phyloP scores from a whole-genome alignment of 2,888 invertebrate genomes.

The Agrilus biguttatus region DNA sequence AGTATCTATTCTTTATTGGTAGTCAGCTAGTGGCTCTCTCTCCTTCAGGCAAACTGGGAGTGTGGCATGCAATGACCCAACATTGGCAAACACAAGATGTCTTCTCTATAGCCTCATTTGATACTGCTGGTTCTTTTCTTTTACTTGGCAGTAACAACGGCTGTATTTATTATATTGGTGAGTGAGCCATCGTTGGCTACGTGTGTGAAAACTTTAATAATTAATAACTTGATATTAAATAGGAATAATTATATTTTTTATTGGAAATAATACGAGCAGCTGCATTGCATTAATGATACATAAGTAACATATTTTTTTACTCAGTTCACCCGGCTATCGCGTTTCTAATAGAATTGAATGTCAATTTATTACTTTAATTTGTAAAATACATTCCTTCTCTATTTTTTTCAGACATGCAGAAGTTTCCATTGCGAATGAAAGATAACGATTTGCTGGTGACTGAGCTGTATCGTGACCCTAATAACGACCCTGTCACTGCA shows the following conservation, averaged over 20 bases:
- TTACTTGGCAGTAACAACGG: slow-evolving; percentile 92
- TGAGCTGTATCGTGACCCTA: slow-evolving; percentile 88
- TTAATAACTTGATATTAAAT: too few species aligned
- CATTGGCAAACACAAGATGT: slow-evolving; percentile 98
- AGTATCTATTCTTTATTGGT: slow-evolving; percentile 94
- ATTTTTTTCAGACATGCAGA: slow-evolving; percentile 81
- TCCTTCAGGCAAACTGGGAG: slow-evolving; percentile 84
- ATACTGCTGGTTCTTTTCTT: slow-evolving; percentile 92
- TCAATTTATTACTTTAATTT: too few species aligned
- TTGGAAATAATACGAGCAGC: too few species aligned
- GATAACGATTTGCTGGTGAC: slow-evolving; percentile 97
- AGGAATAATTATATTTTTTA: too few species aligned
- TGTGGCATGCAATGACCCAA: slow-evolving; percentile 99
- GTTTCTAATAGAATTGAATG: background rate
- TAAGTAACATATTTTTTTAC: too few species aligned
- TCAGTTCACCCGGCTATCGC: too few species aligned
- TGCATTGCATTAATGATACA: too few species aligned
- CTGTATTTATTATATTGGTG: slow-evolving; percentile 92
- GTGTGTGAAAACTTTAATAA: too few species aligned
- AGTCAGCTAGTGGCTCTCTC: slow-evolving; percentile 95
- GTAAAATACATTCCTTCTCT: background rate
- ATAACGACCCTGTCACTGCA: slow-evolving; percentile 90
- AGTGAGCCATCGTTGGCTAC: slow-evolving; percentile 15
- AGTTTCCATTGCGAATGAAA: slow-evolving; percentile 96
- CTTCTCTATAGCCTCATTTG: slow-evolving; percentile 88